Base-by-base conservation (phyloP, 1,140 invertebrate genomes). In the Caenorhabditis briggsae region DNA sequence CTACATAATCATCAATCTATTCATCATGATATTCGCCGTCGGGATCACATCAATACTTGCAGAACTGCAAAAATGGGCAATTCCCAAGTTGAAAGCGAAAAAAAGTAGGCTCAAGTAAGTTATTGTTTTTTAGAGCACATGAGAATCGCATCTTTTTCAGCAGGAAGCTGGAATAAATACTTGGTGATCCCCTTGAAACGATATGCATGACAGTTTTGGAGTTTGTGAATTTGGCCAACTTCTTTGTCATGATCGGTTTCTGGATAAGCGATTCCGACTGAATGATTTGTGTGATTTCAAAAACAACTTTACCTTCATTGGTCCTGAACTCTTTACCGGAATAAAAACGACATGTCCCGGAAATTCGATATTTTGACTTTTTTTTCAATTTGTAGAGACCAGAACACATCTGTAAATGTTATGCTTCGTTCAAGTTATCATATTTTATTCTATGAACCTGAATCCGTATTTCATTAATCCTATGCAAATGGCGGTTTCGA, bases 1-100 rank as follows among this genome's bases (percentile, higher is more conserved):
- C n/a, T 61, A 61, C 14, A 61, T 61, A 12, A 61, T 61, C 20
- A 61, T 61, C 18, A 61, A 61, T 25, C 25, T 61, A 61, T 61
- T 61, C 23, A 61, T 61, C 8, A 61, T 61, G 59, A 33, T 61
- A 33, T 61, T 61, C 14, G 59, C 59, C 25, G 59, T 61, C 14
- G 59, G 59, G 25, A 12, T 61, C 0, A 61, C 59, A 33, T 33
- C n/a, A 6, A 20, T 61, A 9, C 59, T 61, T 1, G n/a, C 14
- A 0, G 59, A 61, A 14, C 14, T 61, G 0, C 20, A 20, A 14
- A 61, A 20, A 12, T 61, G 23, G 8, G 59, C 59, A 25, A 14
- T 61, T 33, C 59, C 59, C 11, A 20, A 23, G 2, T 25, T 61
- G 23, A 61, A 23, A 61, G 18, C 59, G 0, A 61, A 61, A 11